Evolutionary conservation across 2,888 invertebrate species (phyloP).

Genomic region (Acanthacorydalis orientalis): DNA sequence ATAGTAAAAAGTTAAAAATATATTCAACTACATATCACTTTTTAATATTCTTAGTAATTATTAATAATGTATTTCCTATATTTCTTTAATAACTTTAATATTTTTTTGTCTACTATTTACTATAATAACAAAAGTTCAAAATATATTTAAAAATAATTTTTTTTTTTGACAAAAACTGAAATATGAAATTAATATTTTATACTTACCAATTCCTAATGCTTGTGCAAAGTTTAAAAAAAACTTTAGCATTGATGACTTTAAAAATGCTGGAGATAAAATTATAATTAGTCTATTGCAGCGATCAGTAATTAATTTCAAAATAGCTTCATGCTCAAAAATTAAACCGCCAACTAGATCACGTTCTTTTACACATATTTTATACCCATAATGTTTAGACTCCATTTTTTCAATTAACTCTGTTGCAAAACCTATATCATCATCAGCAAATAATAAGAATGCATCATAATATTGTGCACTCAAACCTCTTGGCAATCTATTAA

Average conservation of each 20-base stretch:
- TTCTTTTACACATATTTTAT: conserved; percentile 59
- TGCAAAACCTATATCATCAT: conserved; percentile 55
- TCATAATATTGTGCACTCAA: conserved; percentile 46
- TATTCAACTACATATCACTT: too few relatives aligned
- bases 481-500: conserved; percentile 13
- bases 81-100: too few relatives aligned
- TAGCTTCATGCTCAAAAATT: conserved; percentile 51
- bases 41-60: too few relatives aligned
- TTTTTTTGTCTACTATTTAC: too few relatives aligned
- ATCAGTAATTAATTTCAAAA: conserved; percentile 54
- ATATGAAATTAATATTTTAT: conserved; percentile 5
- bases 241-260: conserved; percentile 53
- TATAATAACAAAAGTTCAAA: too few relatives aligned
- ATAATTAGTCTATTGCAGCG: conserved; percentile 66
- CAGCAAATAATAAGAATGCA: conserved; percentile 61
- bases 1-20: too few relatives aligned
- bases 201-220: conserved; percentile 59
- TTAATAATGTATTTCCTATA: too few relatives aligned
- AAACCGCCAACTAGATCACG: conserved; percentile 53
- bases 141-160: background rate
- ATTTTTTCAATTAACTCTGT: conserved; percentile 42
- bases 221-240: conserved; percentile 71
- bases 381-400: conserved; percentile 34
- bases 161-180: background rate
- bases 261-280: conserved; percentile 60